A percentile compares a stretch with the other conserved stretches of the same genome.
Conservation (phyloP, 1,140 invertebrate species). For the Tribolium castaneum region DNA sequence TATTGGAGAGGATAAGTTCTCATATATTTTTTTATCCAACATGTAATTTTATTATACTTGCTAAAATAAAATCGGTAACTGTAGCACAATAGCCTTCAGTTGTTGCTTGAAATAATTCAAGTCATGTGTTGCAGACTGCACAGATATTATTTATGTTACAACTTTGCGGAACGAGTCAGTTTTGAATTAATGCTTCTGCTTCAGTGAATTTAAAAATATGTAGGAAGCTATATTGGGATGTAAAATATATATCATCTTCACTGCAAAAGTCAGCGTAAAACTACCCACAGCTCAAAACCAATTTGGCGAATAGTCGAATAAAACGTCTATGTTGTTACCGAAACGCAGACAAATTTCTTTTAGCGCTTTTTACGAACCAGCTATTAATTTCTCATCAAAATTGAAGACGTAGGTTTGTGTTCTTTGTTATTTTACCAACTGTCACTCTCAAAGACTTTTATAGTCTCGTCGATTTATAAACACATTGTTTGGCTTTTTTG, state of each 20-base stretch:
- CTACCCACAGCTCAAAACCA: not conserved
- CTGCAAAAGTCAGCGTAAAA: not conserved
- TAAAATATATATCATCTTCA: not conserved
- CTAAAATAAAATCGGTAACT: not conserved
- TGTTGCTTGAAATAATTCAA: not conserved
- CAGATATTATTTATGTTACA: not conserved
- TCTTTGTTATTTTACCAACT: conserved; percentile 17
- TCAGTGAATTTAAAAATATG: not conserved
- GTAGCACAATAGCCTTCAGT: not conserved
- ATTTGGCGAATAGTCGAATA: not conserved
- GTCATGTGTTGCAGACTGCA: not conserved
- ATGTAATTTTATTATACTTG: not conserved
- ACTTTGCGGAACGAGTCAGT: not conserved
- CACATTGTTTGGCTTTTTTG: not conserved
- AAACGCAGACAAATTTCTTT: conserved; percentile 19
- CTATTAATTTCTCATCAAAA: conserved; percentile 13
- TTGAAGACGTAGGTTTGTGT: not conserved
- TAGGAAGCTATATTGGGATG: not conserved
- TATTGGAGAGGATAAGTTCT: conserved; percentile 21
- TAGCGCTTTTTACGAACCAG: not conserved
- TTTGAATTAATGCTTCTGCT: not conserved
- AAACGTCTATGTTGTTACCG: not conserved
- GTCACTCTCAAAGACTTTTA: not conserved
- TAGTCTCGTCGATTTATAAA: not conserved
- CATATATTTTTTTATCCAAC: not conserved